A percentile compares a stretch with the other conserved stretches of the same genome.
Conservation (phyloP, 2,113 vertebrate genomes). For the Crotophaga sulcirostris region DNA sequence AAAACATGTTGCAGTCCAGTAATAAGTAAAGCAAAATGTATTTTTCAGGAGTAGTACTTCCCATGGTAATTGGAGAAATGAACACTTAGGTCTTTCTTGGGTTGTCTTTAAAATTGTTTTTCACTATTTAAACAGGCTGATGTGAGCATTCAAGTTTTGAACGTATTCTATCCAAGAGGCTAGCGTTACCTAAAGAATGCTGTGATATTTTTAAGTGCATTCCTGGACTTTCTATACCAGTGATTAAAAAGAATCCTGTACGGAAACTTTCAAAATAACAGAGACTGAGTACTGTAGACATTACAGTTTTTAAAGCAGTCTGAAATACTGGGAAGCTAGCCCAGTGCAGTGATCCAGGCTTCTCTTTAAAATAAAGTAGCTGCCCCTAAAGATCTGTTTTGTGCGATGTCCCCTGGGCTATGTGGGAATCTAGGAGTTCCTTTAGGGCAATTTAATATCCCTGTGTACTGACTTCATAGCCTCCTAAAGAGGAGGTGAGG, state of each 20-base stretch:
- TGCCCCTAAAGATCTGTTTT: neutral
- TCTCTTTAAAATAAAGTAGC: neutral
- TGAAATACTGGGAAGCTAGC: neutral
- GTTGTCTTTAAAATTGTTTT: neutral
- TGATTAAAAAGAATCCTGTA: neutral
- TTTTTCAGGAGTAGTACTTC: neutral
- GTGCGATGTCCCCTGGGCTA: neutral
- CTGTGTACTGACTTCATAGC: neutral
- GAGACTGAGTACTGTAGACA: neutral
- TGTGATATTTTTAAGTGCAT: neutral
- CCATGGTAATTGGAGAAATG: neutral
- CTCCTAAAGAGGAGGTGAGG: neutral
- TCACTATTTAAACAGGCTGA: accelerated
- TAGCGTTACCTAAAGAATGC: neutral
- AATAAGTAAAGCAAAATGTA: neutral
- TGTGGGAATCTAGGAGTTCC: neutral
- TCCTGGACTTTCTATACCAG: neutral
- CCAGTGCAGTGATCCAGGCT: neutral
- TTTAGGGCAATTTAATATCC: neutral
- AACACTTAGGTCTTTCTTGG: neutral
- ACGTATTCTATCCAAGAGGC: neutral
- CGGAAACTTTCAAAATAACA: neutral
- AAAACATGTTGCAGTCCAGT: neutral
- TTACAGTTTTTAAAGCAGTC: neutral
- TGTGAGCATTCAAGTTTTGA: neutral